Base-by-base conservation (phyloP, 2,797 vertebrate genomes). In the Pagetopsis macropterus region DNA sequence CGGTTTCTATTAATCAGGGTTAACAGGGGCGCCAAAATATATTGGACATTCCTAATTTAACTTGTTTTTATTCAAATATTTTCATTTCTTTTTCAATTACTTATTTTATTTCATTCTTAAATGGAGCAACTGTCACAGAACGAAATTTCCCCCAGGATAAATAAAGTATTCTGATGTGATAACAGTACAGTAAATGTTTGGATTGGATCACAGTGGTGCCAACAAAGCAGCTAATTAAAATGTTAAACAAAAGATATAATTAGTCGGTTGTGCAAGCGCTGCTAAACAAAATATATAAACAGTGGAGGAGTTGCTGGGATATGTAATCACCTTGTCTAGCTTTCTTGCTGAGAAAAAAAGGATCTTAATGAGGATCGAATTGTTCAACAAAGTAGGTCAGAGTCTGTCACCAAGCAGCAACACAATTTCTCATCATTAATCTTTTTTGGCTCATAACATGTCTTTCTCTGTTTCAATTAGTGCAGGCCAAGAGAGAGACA, bases 311-410 rank as follows among this genome's bases (percentile, higher is more conserved):
- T 48, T 60, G 37, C 56, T 50, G 31, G 31, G 31, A 40, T 21
- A 52, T 61, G 77, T 46, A 72, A 65, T 80, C 33, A n/a, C 14
- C 23, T 46, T 43, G 37, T 64, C 48, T 67, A 41, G 70, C 17
- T 51, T 37, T 48, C 49, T 59, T 16, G 54, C 0, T 37, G 14
- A 59, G 43, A 70, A 59, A 61, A 50, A 54, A 61, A 58, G 1
- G 1, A 64, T 72, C 64, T 57, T 69, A 75, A 84, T 83, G 55
- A 70, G 10, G 21, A 66, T 75, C 58, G 54, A 37, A 76, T 33
- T 72, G 51, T 59, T 70, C 15, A 78, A 75, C 44, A 77, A 37
- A 75, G 49, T 51, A 63, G 61, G 44, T 76, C 72, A 70, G 51
- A 67, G 27, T 16, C 31, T 52, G 66, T 67, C 59, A 57, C 19